Evolutionary conservation across 2,113 vertebrate genomes (phyloP), one percentile per base, ranked within the genome.

Genomic region (Azemiops feae): DNA sequence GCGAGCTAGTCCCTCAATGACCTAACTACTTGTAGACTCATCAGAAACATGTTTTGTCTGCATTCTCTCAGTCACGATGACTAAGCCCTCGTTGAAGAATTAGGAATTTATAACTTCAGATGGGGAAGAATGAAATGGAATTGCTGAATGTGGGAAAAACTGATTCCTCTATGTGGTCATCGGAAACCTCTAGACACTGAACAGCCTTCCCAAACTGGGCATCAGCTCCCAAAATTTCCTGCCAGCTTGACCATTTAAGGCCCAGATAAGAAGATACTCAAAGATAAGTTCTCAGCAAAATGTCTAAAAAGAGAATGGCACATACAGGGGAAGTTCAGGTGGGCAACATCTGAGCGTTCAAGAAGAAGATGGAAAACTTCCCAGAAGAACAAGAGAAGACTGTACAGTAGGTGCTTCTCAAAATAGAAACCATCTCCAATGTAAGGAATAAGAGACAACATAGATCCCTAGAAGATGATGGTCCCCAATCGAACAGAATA

Each of bases 1-100:
- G 91, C 25, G 93, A 95, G 94, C 92, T 0, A 3, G 95, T 94
- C 95, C 95, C 96, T 95, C 96, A 96, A 96, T 97, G 93, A 95
- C 93, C 94, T 95, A 96, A 96, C 94, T 74, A 94, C 18, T 94
- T 97, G 94, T 34, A 25, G 92, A 95, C 95, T 97, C 95, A 97
- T 97, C 95, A 96, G 96, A 97, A 97, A 95, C 96, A 97, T 93
- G 96, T 97, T 97, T 96, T 3, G 34, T 81, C 74, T 81, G 34
- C 2, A 1, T 81, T 81, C 18, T 43, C 74, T 81, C 74, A 22
- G 16, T 81, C 74, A 39, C 2, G 18, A 8, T 81, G 74, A 81
- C 74, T 81, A 81, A 81, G 6, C 69, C 69, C 69, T 2, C n/a
- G 1, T 8, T 22, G 74, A 22, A 93, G 91, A 94, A 91, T 94